Base-by-base conservation (phyloP, 2,797 vertebrate genomes). In the Smutsia gigantea region DNA sequence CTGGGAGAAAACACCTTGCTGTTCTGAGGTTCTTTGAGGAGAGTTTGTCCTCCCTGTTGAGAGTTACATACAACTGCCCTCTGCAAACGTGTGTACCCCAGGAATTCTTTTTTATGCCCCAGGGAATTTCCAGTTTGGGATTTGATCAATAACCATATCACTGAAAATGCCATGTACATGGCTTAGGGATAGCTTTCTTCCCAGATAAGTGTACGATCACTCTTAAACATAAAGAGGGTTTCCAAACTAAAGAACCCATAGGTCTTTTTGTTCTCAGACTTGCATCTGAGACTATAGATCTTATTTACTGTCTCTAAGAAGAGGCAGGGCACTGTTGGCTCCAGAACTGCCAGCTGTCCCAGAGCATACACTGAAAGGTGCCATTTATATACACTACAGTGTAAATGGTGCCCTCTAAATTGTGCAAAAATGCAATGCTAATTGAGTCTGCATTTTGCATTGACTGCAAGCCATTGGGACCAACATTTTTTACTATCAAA, bases 401-500 rank as follows among this genome's bases (percentile, higher is more conserved):
- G 37, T 57, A 14, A 11, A 31, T 4, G 29, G 25, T 51, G 27
- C 6, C 27, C 12, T 51, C 34, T 92, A 14, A 10, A 11, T 5
- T 66, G 17, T 71, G 19, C 25, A 31, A 37, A 90, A 13, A 18
- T 14, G 11, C 13, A 49, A 0, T 37, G 21, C 7, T 29, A 29
- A 8, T 31, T 87, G 61, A 5, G 23, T 90, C 49, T 79, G 21
- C 13, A 57, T 90, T 93, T 85, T 51, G 29, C 59, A 69, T 15
- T 49, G 29, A 17, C 29, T 31, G 5, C 31, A 82, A 91, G 19
- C 10, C 85, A 42, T 13, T 61, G 18, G 34, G 55, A 46, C 66
- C 9, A n/a, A 31, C n/a, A 51, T 63, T 46, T 96, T 75, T 15
- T 86, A 10, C 51, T 83, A 18, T 31, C 57, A 95, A 82, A 51